These are phyloP conservation scores for Microcebus ravelobensis DNA, from an alignment of 2,113 vertebrate species.

Conservation along the genomic window DNA sequence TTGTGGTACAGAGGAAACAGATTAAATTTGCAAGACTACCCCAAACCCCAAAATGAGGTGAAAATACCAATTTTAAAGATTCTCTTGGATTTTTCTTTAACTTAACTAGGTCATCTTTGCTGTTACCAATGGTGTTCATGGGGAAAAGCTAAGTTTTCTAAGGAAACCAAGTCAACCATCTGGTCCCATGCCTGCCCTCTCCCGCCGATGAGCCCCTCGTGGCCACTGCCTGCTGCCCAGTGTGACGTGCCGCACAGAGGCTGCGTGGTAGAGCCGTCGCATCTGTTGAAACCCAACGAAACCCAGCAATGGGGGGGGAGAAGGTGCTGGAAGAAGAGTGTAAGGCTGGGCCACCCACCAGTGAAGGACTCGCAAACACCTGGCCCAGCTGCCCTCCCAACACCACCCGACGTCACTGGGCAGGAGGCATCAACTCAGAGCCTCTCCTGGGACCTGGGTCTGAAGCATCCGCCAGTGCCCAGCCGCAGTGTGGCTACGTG, in stretches of 20 bases:
- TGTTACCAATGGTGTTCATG: neutral
- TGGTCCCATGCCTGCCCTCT: neutral
- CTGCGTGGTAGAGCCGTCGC: neutral
- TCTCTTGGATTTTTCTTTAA: neutral
- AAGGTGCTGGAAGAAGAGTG: neutral
- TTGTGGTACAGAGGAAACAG: neutral
- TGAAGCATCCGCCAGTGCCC: neutral
- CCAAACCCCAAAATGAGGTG: neutral
- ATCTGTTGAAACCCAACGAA: neutral
- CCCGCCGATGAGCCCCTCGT: too few relatives aligned
- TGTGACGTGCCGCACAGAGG: too few relatives aligned
- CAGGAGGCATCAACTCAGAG: neutral
- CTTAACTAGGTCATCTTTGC: conserved; percentile 58
- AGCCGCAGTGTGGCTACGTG: neutral
- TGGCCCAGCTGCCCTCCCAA: neutral
- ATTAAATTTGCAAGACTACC: neutral
- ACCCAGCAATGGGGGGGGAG: neutral
- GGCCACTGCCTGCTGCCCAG: neutral
- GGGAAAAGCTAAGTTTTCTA: neutral
- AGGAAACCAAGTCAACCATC: neutral
- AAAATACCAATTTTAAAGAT: neutral
- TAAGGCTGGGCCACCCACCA: too few relatives aligned
- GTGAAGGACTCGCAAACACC: neutral
- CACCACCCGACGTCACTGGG: neutral
- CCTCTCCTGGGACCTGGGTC: neutral